These are phyloP conservation scores for Heterochromis multidens DNA, from an alignment of 2,113 vertebrate genomes.

Conservation along the genomic window DNA sequence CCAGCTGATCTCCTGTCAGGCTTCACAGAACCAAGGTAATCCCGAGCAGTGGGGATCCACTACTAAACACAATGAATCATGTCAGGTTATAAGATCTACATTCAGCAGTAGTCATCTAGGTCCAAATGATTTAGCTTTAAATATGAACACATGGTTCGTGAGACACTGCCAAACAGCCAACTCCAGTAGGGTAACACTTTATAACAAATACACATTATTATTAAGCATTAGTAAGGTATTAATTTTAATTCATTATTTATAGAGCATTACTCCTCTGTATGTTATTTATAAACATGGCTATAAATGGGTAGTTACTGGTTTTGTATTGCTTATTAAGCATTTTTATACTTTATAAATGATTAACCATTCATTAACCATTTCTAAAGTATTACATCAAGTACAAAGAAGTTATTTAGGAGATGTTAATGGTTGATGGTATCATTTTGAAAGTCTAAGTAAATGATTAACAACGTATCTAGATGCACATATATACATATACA, in stretches of 20 bases:
- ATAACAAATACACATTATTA: background rate
- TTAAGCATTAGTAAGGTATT: background rate
- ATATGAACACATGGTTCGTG: background rate
- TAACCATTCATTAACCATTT: too few relatives aligned
- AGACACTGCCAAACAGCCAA: background rate
- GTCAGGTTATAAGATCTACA: background rate
- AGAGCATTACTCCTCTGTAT: too few relatives aligned
- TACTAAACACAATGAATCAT: background rate
- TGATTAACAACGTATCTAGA: too few relatives aligned
- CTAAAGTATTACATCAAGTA: too few relatives aligned
- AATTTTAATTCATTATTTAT: background rate
- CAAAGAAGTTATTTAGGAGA: too few relatives aligned
- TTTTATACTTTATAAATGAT: too few relatives aligned
- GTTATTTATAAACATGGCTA: too few relatives aligned
- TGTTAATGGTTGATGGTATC: too few relatives aligned
- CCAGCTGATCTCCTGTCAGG: constrained; percentile 23
- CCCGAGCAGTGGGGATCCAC: constrained; percentile 2
- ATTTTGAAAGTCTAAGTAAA: too few relatives aligned
- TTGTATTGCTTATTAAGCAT: too few relatives aligned
- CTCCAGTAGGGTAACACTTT: background rate
- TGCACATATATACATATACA: too few relatives aligned
- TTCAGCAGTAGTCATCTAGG: background rate
- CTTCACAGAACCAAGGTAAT: constrained; percentile 16
- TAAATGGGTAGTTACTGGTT: too few relatives aligned
- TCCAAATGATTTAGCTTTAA: background rate